These are phyloP conservation scores for Cantharis flavilabris DNA, from an alignment of 2,888 invertebrate genomes.

Conservation along the genomic window DNA sequence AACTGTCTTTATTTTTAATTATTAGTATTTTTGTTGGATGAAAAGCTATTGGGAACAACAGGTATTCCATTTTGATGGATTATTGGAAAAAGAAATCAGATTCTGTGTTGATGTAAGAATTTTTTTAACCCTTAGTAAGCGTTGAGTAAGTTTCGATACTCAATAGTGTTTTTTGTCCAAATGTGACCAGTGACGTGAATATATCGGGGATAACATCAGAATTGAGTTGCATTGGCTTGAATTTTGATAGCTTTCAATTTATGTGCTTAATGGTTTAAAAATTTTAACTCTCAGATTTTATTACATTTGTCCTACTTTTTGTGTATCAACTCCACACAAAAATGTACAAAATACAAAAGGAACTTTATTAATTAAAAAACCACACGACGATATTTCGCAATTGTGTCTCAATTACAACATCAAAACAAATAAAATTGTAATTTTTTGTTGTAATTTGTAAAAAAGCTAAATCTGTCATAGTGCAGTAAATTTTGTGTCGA, in stretches of 20 bases:
- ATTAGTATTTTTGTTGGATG: no score
- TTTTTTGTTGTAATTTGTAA: not conserved
- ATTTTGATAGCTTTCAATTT: conserved; percentile 41
- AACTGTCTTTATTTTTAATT: no score
- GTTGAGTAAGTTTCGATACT: conserved; percentile 23
- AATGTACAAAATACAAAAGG: not conserved
- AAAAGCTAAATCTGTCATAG: not conserved
- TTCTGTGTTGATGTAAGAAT: not conserved
- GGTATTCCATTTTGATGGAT: no score
- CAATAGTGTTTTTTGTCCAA: conserved; percentile 32
- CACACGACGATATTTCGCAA: not conserved
- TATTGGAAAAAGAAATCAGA: not conserved
- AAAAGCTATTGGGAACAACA: no score
- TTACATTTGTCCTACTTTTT: not conserved
- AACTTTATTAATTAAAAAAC: not conserved
- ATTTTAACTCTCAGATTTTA: conserved; percentile 21
- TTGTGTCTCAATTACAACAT: not conserved
- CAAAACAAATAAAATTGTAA: not conserved
- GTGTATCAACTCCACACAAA: not conserved
- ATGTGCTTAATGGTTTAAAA: conserved; percentile 39
- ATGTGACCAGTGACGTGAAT: conserved; percentile 32
- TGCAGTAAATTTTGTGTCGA: not conserved
- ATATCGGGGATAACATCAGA: conserved; percentile 37
- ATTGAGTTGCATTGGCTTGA: conserved; percentile 37
- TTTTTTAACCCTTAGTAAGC: conserved; percentile 11